Percentiles rank a stretch among this genome's conserved stretches.
These are phyloP conservation scores for Silurus glanis DNA, from an alignment of 2,113 vertebrate species.

Conservation along the genomic window DNA sequence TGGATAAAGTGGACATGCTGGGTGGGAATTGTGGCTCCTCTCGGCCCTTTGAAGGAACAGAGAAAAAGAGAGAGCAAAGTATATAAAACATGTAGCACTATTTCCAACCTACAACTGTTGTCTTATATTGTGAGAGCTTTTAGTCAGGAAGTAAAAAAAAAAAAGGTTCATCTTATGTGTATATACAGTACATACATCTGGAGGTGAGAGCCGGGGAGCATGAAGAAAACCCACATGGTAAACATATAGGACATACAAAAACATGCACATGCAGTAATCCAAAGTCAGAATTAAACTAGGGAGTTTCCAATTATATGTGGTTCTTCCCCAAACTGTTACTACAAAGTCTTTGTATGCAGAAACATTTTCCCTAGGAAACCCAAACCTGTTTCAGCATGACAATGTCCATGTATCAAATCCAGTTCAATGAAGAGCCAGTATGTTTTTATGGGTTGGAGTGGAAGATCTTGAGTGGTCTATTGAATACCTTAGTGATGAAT, in stretches of 20 bases:
- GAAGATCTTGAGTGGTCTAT: too few species aligned
- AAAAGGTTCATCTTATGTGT: not conserved
- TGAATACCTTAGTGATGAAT: too few species aligned
- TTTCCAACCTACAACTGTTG: conserved; percentile 17
- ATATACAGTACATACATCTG: not conserved
- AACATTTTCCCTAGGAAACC: too few species aligned
- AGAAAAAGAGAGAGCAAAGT: not conserved
- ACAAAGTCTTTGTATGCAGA: too few species aligned
- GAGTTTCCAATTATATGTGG: too few species aligned
- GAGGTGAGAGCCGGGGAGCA: not conserved
- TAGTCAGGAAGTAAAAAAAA: not conserved
- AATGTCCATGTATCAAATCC: too few species aligned
- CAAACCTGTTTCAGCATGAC: too few species aligned
- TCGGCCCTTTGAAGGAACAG: not conserved
- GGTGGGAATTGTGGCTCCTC: conserved; percentile 16
- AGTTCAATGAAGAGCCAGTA: too few species aligned
- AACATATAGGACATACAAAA: not conserved
- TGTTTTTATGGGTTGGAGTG: too few species aligned
- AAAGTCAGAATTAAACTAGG: not conserved
- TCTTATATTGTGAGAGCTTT: not conserved
- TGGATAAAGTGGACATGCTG: conserved; percentile 30
- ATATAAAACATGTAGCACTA: not conserved
- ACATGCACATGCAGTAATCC: not conserved
- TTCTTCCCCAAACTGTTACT: too few species aligned
- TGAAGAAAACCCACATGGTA: not conserved